Evolutionary conservation across 2,113 vertebrate species (phyloP).

Genomic region (Delphinapterus leucas): DNA sequence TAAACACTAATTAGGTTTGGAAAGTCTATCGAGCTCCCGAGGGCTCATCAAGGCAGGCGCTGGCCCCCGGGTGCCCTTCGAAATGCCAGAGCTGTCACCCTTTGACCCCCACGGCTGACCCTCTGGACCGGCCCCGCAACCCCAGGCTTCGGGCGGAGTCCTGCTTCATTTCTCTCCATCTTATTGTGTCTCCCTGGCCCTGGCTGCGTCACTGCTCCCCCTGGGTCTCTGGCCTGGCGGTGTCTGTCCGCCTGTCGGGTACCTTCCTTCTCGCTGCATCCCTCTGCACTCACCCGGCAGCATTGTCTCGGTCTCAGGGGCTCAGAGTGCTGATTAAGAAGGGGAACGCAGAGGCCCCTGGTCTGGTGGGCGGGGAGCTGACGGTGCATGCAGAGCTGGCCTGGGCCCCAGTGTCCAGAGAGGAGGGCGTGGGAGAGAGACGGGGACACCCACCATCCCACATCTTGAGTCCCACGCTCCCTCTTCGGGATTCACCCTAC

Average conservation of each 20-base stretch:
- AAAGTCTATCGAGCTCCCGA: conserved; percentile 85
- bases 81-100: conserved; percentile 81
- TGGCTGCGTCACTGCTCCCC: fast-evolving
- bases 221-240: neutral
- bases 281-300: fast-evolving
- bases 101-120: neutral
- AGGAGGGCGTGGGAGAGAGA: neutral
- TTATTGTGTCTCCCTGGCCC: neutral
- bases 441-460: too few relatives aligned
- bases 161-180: conserved; percentile 14
- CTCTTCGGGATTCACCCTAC: neutral
- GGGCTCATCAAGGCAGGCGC: conserved; percentile 83
- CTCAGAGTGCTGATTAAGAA: neutral
- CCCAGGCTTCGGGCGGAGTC: neutral
- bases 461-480: neutral
- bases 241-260: too few relatives aligned
- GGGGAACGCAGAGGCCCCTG: fast-evolving
- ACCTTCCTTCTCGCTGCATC: neutral
- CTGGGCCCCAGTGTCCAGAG: neutral
- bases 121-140: neutral
- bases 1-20: conserved; percentile 92
- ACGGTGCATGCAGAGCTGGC: fast-evolving
- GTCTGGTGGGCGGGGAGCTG: neutral
- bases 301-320: neutral
- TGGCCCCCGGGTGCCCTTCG: conserved; percentile 79